Evolutionary conservation across 1,140 invertebrate genomes (phyloP).

Genomic region (Saccostrea cuccullata): DNA sequence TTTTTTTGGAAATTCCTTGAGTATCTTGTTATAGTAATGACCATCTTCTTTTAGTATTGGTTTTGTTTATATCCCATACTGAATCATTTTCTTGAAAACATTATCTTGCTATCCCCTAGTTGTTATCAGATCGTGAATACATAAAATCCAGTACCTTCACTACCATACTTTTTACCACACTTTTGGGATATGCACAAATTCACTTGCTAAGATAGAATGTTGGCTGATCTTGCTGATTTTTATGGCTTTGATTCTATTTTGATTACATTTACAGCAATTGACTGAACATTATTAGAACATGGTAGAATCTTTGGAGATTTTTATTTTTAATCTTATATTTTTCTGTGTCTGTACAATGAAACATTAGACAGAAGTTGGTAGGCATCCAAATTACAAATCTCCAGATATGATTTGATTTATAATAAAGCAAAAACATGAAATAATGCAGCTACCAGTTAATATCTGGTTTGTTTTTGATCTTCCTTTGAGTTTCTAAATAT

Average conservation of each 20-base stretch:
- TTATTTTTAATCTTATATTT: neutral
- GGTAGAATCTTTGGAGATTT: neutral
- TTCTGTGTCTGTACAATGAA: neutral
- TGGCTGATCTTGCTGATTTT: neutral
- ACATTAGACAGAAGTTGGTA: constrained; percentile 3
- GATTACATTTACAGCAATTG: neutral
- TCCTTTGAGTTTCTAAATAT: neutral
- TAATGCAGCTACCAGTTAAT: constrained; percentile 7
- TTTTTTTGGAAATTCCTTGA: no score
- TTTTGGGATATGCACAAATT: neutral
- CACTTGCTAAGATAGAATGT: neutral
- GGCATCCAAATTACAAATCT: constrained; percentile 5
- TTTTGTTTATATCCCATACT: neutral
- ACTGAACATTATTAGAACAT: neutral
- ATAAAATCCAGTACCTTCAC: neutral
- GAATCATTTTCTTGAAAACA: neutral
- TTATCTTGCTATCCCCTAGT: neutral
- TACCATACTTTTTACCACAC: neutral
- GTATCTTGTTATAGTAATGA: no score
- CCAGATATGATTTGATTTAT: constrained; percentile 18
- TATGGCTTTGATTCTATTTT: neutral
- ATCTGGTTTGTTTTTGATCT: neutral
- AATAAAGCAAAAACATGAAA: constrained; percentile 12
- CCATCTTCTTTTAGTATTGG: no score
- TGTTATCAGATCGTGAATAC: neutral